Conservation (phyloP, 2,113 vertebrate genomes). For the Nibea albiflora region DNA sequence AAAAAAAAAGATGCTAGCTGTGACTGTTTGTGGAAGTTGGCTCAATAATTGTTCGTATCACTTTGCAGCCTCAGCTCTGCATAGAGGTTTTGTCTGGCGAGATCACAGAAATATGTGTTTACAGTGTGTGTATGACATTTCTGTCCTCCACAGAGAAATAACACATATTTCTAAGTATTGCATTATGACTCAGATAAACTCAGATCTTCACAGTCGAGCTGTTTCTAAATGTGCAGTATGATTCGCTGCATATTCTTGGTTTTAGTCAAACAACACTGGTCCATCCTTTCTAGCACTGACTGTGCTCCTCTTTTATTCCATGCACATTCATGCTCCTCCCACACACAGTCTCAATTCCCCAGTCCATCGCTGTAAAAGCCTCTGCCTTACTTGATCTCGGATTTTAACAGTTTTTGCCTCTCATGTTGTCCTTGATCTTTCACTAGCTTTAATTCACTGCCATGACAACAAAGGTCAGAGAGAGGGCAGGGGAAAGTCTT, state of each 20-base stretch:
- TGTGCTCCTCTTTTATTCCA: slow-evolving; percentile 45
- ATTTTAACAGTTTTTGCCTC: slow-evolving; percentile 61
- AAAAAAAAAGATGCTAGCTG: slow-evolving; percentile 18
- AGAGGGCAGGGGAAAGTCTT: slow-evolving; percentile 37
- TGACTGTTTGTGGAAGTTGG: slow-evolving; percentile 8
- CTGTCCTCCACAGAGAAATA: slow-evolving; percentile 31
- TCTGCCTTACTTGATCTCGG: slow-evolving; percentile 59
- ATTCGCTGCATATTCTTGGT: slow-evolving; percentile 15
- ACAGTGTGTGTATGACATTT: slow-evolving; percentile 7
- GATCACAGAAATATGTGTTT: slow-evolving; percentile 14
- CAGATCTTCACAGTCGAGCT: background rate
- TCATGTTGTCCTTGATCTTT: slow-evolving; percentile 66
- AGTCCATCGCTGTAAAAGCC: slow-evolving; percentile 51
- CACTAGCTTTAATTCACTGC: slow-evolving; percentile 62
- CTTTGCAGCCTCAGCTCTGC: slow-evolving; percentile 34
- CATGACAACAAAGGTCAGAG: slow-evolving; percentile 59
- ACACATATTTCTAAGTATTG: background rate
- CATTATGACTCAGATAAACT: slow-evolving; percentile 1
- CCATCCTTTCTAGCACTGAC: background rate
- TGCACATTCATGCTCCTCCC: slow-evolving; percentile 42
- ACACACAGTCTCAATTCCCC: slow-evolving; percentile 56
- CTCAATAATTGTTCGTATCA: slow-evolving; percentile 6
- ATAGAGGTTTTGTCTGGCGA: slow-evolving; percentile 13
- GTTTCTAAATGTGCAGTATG: slow-evolving; percentile 9
- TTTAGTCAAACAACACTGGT: slow-evolving; percentile 3